Evolutionary conservation across 2,113 vertebrate species (phyloP).

Genomic region (Malaclemys terrapin): DNA sequence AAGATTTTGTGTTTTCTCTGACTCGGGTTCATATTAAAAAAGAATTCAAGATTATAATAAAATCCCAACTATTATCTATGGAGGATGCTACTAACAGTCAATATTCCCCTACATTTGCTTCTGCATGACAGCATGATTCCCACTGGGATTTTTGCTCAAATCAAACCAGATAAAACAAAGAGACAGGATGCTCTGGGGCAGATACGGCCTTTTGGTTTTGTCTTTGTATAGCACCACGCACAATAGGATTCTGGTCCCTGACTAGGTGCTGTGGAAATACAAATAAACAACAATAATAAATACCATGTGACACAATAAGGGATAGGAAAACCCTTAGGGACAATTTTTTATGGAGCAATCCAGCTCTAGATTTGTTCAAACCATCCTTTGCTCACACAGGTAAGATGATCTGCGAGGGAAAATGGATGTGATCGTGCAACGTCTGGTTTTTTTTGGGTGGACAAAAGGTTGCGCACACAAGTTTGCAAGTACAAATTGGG

Average conservation of each 20-base stretch:
- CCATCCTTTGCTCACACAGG: background rate
- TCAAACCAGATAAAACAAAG: background rate
- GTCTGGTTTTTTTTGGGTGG: background rate
- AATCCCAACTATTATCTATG: background rate
- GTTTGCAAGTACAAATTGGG: background rate
- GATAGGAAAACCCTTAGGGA: background rate
- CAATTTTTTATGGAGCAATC: background rate
- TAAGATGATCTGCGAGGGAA: background rate
- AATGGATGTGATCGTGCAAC: background rate
- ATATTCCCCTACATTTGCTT: background rate
- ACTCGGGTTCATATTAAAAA: accelerated
- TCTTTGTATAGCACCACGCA: background rate
- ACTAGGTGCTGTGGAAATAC: background rate
- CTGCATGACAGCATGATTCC: background rate
- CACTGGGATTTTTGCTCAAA: background rate
- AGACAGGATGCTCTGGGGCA: background rate
- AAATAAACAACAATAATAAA: background rate
- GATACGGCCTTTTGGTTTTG: background rate
- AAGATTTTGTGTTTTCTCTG: accelerated
- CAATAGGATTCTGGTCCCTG: background rate
- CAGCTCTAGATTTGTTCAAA: background rate
- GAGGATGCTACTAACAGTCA: background rate
- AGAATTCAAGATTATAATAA: background rate
- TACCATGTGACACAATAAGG: background rate
- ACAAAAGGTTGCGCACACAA: background rate